Evolutionary conservation across 1,140 invertebrate species (phyloP).

Genomic region (Melitaea cinxia): DNA sequence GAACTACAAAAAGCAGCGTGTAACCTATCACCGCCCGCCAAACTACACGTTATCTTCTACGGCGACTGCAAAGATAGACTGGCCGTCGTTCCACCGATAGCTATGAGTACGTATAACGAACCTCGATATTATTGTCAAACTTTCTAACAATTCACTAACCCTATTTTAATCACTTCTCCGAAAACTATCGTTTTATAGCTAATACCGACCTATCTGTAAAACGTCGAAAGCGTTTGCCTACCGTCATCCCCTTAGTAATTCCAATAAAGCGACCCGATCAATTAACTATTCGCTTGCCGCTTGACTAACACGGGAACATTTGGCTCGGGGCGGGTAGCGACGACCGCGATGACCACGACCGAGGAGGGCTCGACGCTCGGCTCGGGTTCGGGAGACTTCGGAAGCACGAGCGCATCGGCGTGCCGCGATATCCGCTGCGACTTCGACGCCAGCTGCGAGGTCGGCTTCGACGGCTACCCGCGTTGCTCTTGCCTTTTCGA

Average conservation of each 20-base stretch:
- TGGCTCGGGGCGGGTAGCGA: constrained; percentile 67
- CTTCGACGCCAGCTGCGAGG: constrained; percentile 91
- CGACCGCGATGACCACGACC: constrained; percentile 75
- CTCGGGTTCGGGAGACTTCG: constrained; percentile 58
- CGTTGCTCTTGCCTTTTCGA: constrained; percentile 90
- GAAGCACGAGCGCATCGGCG: constrained; percentile 83
- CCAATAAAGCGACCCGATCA: constrained; percentile 75
- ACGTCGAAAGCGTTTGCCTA: constrained; percentile 58
- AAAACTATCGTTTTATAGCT: background rate
- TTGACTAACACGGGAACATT: constrained; percentile 79
- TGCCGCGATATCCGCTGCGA: constrained; percentile 92
- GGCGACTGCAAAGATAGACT: constrained; percentile 91
- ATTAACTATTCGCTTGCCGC: constrained; percentile 77
- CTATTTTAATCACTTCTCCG: constrained; percentile 24
- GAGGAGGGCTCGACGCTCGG: constrained; percentile 67
- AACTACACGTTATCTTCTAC: constrained; percentile 88
- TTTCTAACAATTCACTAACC: constrained; percentile 30
- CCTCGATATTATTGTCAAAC: constrained; percentile 11
- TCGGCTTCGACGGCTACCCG: constrained; percentile 88
- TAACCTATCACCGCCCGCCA: constrained; percentile 76
- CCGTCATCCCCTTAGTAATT: constrained; percentile 64
- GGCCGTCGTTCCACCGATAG: constrained; percentile 83
- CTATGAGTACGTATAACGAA: constrained; percentile 83
- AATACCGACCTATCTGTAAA: background rate
- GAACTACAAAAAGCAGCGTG: constrained; percentile 90